Evolutionary conservation across 2,797 vertebrate species (phyloP).

Genomic region (Alauda arvensis): DNA sequence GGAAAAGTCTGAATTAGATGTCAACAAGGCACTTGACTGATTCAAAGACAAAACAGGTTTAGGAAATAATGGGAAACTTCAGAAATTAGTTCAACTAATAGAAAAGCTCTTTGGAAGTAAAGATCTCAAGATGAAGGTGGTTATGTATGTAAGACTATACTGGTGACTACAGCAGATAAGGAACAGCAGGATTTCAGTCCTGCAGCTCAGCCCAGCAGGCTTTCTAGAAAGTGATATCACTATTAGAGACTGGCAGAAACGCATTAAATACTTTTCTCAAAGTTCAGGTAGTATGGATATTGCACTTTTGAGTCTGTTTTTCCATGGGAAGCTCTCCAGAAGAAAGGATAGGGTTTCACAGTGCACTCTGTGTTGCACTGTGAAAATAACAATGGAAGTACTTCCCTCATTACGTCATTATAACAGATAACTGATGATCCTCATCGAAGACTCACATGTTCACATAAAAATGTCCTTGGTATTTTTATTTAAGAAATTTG

Average conservation of each 20-base stretch:
- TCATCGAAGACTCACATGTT: background rate
- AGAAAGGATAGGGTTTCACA: background rate
- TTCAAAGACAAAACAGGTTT: background rate
- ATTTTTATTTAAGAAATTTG: background rate
- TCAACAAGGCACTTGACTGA: background rate
- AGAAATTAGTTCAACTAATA: background rate
- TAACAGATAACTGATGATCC: background rate
- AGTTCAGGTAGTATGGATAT: constrained; percentile 27
- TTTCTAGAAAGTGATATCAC: constrained; percentile 37
- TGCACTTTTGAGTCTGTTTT: constrained; percentile 42
- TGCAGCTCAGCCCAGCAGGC: background rate
- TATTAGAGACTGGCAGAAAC: constrained; percentile 20
- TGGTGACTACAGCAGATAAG: background rate
- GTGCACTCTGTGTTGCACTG: background rate
- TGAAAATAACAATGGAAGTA: constrained; percentile 8
- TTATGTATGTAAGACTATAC: background rate
- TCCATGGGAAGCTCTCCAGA: background rate
- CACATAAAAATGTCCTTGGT: background rate
- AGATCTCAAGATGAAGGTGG: background rate
- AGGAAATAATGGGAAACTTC: background rate
- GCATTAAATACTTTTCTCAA: constrained; percentile 52
- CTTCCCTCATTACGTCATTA: background rate
- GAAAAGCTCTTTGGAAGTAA: background rate
- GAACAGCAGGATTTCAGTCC: constrained; percentile 25
- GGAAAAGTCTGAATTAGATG: background rate